Evolutionary conservation across 2,113 vertebrate genomes (phyloP), one percentile per base, ranked within the genome.

Genomic region (Rhineura floridana): DNA sequence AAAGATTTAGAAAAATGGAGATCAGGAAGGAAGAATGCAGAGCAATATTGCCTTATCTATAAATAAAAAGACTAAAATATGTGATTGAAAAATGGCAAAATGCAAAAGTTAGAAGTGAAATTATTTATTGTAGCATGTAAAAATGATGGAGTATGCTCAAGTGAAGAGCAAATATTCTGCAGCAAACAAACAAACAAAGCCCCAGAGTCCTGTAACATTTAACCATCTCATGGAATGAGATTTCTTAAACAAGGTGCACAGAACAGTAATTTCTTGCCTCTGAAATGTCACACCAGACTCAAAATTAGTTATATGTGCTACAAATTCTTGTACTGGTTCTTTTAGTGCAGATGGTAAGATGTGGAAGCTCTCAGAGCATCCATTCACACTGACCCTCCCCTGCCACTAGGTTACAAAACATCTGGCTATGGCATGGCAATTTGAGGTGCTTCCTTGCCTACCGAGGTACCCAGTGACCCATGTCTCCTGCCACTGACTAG

Each of bases 1-100:
- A 25, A 78, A 72, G 77, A 85, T 73, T 30, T 62, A 89, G 87
- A 90, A 89, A 62, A 46, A 36, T 19, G 63, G 36, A 62, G 82
- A 15, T 78, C 75, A 50, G 55, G 23, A 88, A 83, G 11, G 39
- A 76, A 91, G 36, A 76, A 85, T 75, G 73, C 82, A 89, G 63
- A 83, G 86, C 89, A 89, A 89, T 0, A 0, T n/a, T 46, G 12
- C 0, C 36, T 87, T 81, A 90, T 30, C 73, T 90, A 84, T 78
- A 0, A 44, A 23, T 59, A 83, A 89, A 30, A 9, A 90, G 72
- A 62, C 48, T 1, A 11, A 44, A 44, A 81, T 62, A 36, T 83
- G 83, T 77, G 87, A 17, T 15, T 73, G 82, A 67, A 39, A 75
- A 79, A 93, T 69, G 63, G 77, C 0, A 28, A 10, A 23, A 30